Evolutionary conservation across 2,113 vertebrate genomes (phyloP).

Genomic region (Pagrus major): DNA sequence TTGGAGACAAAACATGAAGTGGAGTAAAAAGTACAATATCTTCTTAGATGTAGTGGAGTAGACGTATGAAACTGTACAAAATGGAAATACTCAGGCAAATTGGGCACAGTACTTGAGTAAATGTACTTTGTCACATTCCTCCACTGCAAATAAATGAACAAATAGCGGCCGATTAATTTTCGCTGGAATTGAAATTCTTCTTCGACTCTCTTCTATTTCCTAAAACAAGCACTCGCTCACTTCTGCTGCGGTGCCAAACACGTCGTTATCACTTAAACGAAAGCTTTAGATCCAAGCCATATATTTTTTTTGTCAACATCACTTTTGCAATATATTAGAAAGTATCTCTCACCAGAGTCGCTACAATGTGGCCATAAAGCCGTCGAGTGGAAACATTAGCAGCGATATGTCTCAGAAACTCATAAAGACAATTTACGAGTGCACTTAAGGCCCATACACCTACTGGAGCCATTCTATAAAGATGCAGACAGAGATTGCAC

Average conservation of each 20-base stretch:
- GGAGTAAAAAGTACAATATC: too few species aligned
- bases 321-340: constrained; percentile 76
- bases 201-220: not conserved
- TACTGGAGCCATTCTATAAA: constrained; percentile 80
- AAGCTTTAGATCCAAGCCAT: constrained; percentile 46
- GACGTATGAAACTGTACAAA: too few species aligned
- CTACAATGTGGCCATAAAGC: constrained; percentile 83
- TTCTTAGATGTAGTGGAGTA: too few species aligned
- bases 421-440: constrained; percentile 86
- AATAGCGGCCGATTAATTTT: not conserved
- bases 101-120: too few species aligned
- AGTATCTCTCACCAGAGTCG: constrained; percentile 67
- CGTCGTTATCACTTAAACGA: constrained; percentile 39
- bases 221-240: not conserved
- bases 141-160: not conserved
- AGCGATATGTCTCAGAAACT: constrained; percentile 82
- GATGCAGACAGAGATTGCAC: constrained; percentile 81
- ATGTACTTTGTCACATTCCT: too few species aligned
- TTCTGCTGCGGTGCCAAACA: constrained; percentile 27
- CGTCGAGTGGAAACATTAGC: constrained; percentile 84
- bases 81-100: too few species aligned
- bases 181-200: not conserved
- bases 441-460: constrained; percentile 81
- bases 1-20: too few species aligned
- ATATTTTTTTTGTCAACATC: constrained; percentile 69